Percentiles rank a stretch among this genome's conserved stretches.
These are phyloP conservation scores for Drosophila differens DNA, from an alignment of 2,888 invertebrate species.

Conservation along the genomic window DNA sequence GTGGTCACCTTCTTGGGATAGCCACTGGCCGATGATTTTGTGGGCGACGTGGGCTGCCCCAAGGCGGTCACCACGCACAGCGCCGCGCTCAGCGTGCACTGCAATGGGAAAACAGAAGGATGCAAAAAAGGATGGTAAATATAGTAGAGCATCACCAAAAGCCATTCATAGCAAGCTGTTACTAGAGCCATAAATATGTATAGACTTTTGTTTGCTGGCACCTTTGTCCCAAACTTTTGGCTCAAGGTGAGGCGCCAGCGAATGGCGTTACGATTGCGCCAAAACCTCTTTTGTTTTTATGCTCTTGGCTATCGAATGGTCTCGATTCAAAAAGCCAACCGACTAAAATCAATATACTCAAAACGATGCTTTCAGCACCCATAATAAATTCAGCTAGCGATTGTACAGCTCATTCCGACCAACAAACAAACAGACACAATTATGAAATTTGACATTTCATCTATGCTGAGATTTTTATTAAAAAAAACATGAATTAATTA, in stretches of 20 bases:
- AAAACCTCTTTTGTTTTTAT: constrained; percentile 58
- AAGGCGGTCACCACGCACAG: constrained; percentile 58
- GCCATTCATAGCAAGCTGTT: neutral
- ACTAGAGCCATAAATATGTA: constrained; percentile 1
- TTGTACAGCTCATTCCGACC: constrained; percentile 13
- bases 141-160: neutral
- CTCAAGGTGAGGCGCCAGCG: constrained; percentile 66
- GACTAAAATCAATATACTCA: constrained; percentile 53
- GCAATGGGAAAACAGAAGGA: constrained; percentile 34
- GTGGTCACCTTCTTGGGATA: constrained; percentile 84
- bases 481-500: constrained; percentile 15
- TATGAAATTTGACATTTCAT: constrained; percentile 58
- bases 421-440: constrained; percentile 16
- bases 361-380: constrained; percentile 45
- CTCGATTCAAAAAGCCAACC: constrained; percentile 52
- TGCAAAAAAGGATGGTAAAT: neutral
- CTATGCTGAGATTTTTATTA: neutral
- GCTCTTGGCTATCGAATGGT: constrained; percentile 50
- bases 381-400: constrained; percentile 38
- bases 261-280: constrained; percentile 47
- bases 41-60: constrained; percentile 39
- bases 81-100: constrained; percentile 62
- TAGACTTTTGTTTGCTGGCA: constrained; percentile 4
- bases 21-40: constrained; percentile 43
- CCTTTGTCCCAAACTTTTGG: constrained; percentile 42